These are phyloP conservation scores for Sthenelais limicola DNA, from an alignment of 2,888 invertebrate genomes.

Conservation along the genomic window DNA sequence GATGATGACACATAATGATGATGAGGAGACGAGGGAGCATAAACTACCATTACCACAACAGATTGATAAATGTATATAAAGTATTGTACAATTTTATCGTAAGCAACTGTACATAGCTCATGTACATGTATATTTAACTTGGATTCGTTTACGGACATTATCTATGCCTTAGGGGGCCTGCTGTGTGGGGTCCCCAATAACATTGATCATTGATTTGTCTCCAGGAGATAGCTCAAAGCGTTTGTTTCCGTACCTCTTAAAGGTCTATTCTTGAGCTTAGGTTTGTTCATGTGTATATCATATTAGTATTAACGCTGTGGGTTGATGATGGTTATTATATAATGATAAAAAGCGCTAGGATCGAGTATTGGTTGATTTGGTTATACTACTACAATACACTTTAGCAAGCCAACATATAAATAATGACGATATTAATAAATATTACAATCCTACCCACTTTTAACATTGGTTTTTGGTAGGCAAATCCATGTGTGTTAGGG, in stretches of 20 bases:
- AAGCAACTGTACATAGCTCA: slow-evolving; percentile 40
- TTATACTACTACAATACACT: not conserved
- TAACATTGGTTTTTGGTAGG: slow-evolving; percentile 34
- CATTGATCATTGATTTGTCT: slow-evolving; percentile 31
- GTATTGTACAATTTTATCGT: slow-evolving; percentile 41
- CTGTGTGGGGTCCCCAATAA: slow-evolving; percentile 22
- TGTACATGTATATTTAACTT: slow-evolving; percentile 40
- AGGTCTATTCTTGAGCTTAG: slow-evolving; percentile 30
- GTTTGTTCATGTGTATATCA: slow-evolving; percentile 28
- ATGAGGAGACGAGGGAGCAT: slow-evolving; percentile 33
- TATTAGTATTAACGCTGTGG: slow-evolving; percentile 25
- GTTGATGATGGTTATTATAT: no score
- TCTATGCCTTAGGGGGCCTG: slow-evolving; percentile 42
- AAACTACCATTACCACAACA: slow-evolving; percentile 28
- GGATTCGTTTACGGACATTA: slow-evolving; percentile 35
- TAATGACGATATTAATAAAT: no score
- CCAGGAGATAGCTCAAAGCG: slow-evolving; percentile 41
- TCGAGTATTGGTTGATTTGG: slow-evolving; percentile 24
- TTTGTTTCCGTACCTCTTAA: slow-evolving; percentile 37
- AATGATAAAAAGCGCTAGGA: not conserved
- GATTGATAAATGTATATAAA: slow-evolving; percentile 40
- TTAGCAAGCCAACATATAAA: not conserved
- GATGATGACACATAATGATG: no score
- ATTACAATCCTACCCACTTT: slow-evolving; percentile 31
- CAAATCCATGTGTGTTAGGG: slow-evolving; percentile 33